Base-by-base conservation (phyloP, 64 coral and sea anemone species). In the Pocillopora verrucosa region DNA sequence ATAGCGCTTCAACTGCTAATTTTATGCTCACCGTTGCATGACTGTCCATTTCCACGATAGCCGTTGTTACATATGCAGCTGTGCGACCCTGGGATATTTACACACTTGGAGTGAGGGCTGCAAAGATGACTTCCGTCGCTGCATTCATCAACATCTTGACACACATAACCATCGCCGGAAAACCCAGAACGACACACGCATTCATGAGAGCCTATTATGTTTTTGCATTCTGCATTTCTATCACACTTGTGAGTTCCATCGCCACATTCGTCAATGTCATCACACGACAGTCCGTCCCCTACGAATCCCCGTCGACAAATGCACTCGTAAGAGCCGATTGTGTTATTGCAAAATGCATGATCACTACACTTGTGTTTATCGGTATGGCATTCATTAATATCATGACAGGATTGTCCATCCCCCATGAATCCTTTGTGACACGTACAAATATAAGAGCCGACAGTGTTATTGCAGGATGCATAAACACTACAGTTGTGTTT, bases 71-170 rank as follows among this genome's bases (percentile, higher is more conserved):
- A 92, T 14, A 3, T 3, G 85, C 91, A 92, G 16, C 37, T 73
- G 65, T 88, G 67, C 1, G 91, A 92, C 2, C 91, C 91, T 16
- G 24, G 63, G 12, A 35, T 63, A 75, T 92, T 92, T 22, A 34
- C 16, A 59, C 91, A 92, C 1, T 4, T 75, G 2, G 91, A 75
- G 1, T 88, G 25, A 36, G 25, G 15, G 35, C 82, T 56, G 56
- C 91, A 92, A 20, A 35, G 72, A 68, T 92, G 64, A 63, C 37
- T 78, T 36, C 91, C 77, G 45, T 7, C 57, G 24, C 56, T 41
- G 37, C 91, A 92, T 20, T 92, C 91, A 61, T 92, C 72, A 14
- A 88, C 25, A 59, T 92, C 92, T 35, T 37, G 72, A 65, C 92
- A 94, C 11, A 45, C 22, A 72, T 65, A 24, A 3, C 92, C 92